Evolutionary conservation across 2,113 vertebrate species (phyloP).

Genomic region (Cyanistes caeruleus): DNA sequence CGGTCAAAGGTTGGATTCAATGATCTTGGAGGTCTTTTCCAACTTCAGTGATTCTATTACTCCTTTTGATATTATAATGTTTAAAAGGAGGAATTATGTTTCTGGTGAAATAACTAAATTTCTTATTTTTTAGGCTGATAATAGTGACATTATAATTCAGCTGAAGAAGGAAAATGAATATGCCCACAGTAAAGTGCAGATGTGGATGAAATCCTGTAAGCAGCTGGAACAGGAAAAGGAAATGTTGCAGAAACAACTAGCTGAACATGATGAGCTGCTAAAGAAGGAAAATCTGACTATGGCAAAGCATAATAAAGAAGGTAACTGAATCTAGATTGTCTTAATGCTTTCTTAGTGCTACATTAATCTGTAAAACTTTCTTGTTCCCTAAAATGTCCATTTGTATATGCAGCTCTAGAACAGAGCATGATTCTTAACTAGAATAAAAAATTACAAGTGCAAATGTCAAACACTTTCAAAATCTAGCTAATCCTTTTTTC

Average conservation of each 20-base stretch:
- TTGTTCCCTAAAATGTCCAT: not conserved
- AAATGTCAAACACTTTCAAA: not conserved
- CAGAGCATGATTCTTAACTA: not conserved
- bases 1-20: fast-evolving
- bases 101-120: not conserved
- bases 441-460: not conserved
- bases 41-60: not conserved
- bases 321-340: not conserved
- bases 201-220: conserved; percentile 86
- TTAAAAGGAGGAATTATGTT: not conserved
- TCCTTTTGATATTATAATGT: not conserved
- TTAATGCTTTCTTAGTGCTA: not conserved
- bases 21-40: not conserved
- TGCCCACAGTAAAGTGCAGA: conserved; percentile 75
- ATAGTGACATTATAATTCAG: conserved; percentile 56
- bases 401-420: not conserved
- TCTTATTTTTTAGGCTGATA: conserved; percentile 71
- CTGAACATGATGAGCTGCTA: conserved; percentile 37
- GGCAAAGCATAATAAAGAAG: not conserved
- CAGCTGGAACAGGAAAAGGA: conserved; percentile 86
- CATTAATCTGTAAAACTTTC: not conserved
- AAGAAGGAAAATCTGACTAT: conserved; percentile 51
- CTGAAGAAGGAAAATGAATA: conserved; percentile 80
- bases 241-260: conserved; percentile 68
- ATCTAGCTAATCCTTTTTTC: not conserved